A percentile compares a stretch with the other conserved stretches of the same genome.
Evolutionary conservation across 2,888 invertebrate genomes (phyloP).

Genomic region (Agrotis segetum): DNA sequence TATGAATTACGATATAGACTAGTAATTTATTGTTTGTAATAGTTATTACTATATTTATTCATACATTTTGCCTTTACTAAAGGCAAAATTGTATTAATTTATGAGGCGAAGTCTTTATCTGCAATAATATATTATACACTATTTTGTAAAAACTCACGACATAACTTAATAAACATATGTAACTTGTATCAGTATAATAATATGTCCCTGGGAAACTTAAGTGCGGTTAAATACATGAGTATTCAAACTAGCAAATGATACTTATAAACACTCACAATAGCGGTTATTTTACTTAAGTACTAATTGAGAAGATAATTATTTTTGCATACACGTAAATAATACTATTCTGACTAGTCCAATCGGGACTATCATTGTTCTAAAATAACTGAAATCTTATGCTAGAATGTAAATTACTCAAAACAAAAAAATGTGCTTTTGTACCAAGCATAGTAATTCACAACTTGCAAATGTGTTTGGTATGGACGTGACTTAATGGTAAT

Average conservation of each 20-base stretch:
- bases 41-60: constrained; percentile 30
- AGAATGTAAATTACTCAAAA: constrained; percentile 12
- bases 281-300: constrained; percentile 9
- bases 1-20: constrained; percentile 29
- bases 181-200: neutral
- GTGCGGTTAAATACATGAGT: neutral
- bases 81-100: constrained; percentile 7
- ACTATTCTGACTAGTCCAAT: constrained; percentile 1
- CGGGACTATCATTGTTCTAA: constrained; percentile 7
- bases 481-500: neutral
- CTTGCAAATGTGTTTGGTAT: neutral
- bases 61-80: neutral
- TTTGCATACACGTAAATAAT: constrained; percentile 8
- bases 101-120: constrained; percentile 6
- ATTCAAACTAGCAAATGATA: neutral
- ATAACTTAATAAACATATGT: neutral
- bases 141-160: constrained; percentile 4
- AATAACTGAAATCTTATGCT: constrained; percentile 1
- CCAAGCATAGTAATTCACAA: neutral
- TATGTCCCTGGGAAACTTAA: neutral
- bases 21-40: constrained; percentile 38
- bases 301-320: neutral
- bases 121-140: constrained; percentile 10
- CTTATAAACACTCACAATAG: constrained; percentile 6
- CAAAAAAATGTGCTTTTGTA: neutral